Percentiles rank a stretch among this genome's conserved stretches.
These are phyloP conservation scores for Suricata suricatta DNA, from an alignment of 2,113 vertebrate genomes.

Conservation along the genomic window DNA sequence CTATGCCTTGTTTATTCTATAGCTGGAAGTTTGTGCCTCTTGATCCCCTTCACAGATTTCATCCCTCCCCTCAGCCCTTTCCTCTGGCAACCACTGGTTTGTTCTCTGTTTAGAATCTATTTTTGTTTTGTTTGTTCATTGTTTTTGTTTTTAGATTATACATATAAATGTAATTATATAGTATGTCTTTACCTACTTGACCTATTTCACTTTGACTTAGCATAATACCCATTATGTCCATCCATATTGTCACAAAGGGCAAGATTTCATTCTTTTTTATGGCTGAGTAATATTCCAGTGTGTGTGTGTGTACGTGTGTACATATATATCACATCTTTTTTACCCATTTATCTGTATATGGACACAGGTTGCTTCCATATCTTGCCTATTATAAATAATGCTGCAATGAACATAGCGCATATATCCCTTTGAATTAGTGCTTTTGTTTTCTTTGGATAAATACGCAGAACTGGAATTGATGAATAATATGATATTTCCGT, in stretches of 20 bases:
- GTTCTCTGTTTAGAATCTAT: not conserved
- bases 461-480: not conserved
- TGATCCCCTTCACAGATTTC: not conserved
- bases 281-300: not conserved
- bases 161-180: not conserved
- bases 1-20: not conserved
- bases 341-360: not conserved
- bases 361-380: not conserved
- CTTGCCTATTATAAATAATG: not conserved
- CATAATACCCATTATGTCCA: not conserved
- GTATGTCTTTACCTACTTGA: not conserved
- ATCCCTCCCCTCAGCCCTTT: not conserved
- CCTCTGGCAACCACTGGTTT: not conserved
- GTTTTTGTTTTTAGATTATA: not conserved
- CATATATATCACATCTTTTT: not conserved
- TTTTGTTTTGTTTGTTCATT: not conserved
- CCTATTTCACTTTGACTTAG: not conserved
- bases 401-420: not conserved
- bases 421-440: not conserved
- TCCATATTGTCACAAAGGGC: not conserved
- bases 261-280: not conserved
- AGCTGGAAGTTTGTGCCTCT: not conserved
- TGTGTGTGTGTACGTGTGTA: not conserved
- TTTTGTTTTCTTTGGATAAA: not conserved
- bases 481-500: not conserved